Evolutionary conservation across 1,140 invertebrate genomes (phyloP).

Genomic region (Sycophaga agraensis): DNA sequence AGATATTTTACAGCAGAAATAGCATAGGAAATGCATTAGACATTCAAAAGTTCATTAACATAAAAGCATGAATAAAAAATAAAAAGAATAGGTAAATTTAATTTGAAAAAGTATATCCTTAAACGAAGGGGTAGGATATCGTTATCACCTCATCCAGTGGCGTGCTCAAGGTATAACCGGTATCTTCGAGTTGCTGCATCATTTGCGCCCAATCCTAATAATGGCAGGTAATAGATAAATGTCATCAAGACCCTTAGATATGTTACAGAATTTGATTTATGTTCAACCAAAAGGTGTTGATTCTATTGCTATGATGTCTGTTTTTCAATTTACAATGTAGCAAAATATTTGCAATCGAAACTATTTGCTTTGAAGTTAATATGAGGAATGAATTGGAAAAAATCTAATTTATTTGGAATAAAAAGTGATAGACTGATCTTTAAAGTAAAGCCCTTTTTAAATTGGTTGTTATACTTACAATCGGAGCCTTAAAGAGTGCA

Average conservation of each 20-base stretch:
- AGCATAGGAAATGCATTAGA: neutral
- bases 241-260: conserved; percentile 29
- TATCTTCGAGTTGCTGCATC: conserved; percentile 77
- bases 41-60: neutral
- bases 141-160: conserved; percentile 70
- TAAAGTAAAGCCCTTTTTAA: neutral
- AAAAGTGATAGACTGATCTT: neutral
- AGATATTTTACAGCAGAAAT: neutral
- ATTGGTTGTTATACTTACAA: conserved; percentile 22
- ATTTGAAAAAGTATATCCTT: neutral
- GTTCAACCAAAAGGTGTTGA: conserved; percentile 16
- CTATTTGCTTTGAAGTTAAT: conserved; percentile 6
- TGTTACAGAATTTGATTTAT: conserved; percentile 5
- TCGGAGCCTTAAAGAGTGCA: conserved; percentile 24
- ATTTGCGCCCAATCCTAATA: conserved; percentile 76
- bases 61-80: neutral
- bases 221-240: conserved; percentile 57
- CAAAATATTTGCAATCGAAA: neutral
- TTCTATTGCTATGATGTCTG: conserved; percentile 12
- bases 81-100: neutral
- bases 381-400: neutral
- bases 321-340: neutral
- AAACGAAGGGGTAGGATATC: conserved; percentile 36
- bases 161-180: conserved; percentile 73
- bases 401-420: neutral